Evolutionary conservation across 2,797 vertebrate species (phyloP), one percentile per base, ranked within the genome.

Genomic region (Adrianichthys oophorus): DNA sequence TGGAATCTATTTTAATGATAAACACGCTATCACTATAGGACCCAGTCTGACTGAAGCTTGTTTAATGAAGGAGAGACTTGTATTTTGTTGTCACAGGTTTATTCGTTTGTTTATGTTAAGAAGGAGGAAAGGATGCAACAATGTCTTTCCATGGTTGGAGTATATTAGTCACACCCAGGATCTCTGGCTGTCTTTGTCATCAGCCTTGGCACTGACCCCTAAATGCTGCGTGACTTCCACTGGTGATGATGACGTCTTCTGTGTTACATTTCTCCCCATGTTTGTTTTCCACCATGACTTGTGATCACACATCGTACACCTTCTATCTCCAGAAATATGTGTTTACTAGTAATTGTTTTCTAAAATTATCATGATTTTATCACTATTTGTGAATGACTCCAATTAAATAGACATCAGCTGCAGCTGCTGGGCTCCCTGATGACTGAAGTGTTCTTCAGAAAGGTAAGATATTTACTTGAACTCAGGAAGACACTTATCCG

Each of bases 201-300:
- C 79, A 85, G 85, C 68, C 79, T 88, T 88, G 82, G 41, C 82
- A 74, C 79, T 83, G 83, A 88, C 86, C 86, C 81, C 85, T 83
- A 60, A 74, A 60, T 85, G 76, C 75, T 60, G 67, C 72, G 76
- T 87, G 84, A 87, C 79, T 87, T 76, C 59, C 79, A 65, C 37
- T 43, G 72, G 67, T 75, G 70, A 67, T 52, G 60, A 61, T 63
- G 84, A 84, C 85, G 81, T 81, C 56, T 52, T 65, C 66, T 68
- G 13, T 79, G 80, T 75, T 79, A 81, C 78, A 78, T 82, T 63
- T 70, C 73, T 76, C 74, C 49, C 81, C 69, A 68, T 78, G 74
- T 67, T 21, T 72, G 41, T 66, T 69, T 63, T 44, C 65, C 41
- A 59, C 44, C 68, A 54, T 50, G 45, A 73, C 51, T 74, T 70